Evolutionary conservation across 2,113 vertebrate genomes (phyloP).

Genomic region (Halichoerus grypus): DNA sequence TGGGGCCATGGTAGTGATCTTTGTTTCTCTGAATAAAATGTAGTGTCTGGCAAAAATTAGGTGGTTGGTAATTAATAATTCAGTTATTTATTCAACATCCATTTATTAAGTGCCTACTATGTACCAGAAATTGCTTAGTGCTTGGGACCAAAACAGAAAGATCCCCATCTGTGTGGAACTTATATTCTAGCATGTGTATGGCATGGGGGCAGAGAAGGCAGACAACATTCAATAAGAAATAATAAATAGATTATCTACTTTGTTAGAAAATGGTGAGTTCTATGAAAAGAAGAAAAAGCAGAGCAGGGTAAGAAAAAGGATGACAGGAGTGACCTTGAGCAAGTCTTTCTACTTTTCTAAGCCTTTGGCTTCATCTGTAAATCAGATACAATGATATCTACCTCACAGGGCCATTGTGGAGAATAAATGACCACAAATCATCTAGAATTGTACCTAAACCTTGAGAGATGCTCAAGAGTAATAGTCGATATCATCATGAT

Average conservation of each 20-base stretch:
- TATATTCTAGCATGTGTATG: not conserved
- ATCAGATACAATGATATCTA: not conserved
- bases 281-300: not conserved
- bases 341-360: not conserved
- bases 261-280: not conserved
- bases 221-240: not conserved
- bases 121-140: not conserved
- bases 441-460: not conserved
- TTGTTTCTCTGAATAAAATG: conserved; percentile 65
- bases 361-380: not conserved
- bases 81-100: not conserved
- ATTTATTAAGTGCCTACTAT: not conserved
- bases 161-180: not conserved
- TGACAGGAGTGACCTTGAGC: not conserved
- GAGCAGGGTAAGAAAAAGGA: not conserved
- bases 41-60: not conserved
- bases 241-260: not conserved
- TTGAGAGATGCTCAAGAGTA: not conserved
- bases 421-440: not conserved
- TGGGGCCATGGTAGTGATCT: conserved; percentile 37
- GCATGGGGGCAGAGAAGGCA: not conserved
- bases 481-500: not conserved
- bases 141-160: not conserved
- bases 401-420: not conserved
- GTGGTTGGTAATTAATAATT: not conserved